Evolutionary conservation across 2,888 invertebrate genomes (phyloP).

Genomic region (Caenorhabditis sulstoni): DNA sequence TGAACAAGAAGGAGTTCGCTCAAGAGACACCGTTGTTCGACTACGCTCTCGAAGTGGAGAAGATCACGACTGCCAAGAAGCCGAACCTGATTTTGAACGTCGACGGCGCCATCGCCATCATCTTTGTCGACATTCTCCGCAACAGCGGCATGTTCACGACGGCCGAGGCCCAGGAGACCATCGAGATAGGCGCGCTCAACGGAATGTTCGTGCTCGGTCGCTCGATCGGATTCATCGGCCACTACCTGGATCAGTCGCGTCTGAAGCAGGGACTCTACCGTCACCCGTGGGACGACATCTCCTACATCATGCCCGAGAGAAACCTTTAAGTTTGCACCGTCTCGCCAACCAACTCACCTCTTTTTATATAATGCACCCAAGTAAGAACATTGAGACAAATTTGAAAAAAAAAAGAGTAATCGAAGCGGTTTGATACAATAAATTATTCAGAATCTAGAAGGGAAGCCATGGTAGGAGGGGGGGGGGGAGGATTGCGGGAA

Average conservation of each 20-base stretch:
- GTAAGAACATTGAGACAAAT: slow-evolving; percentile 16
- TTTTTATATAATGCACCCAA: slow-evolving; percentile 24
- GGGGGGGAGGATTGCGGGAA: slow-evolving; percentile 18
- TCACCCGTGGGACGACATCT: slow-evolving; percentile 99
- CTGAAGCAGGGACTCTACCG: slow-evolving; percentile 98
- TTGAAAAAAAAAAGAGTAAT: slow-evolving; percentile 1
- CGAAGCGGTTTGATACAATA: slow-evolving; percentile 15
- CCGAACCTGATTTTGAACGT: slow-evolving; percentile 99
- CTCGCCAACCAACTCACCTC: neutral
- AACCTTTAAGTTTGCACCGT: slow-evolving; percentile 38
- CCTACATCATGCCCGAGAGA: slow-evolving; percentile 88
- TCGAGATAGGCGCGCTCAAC: slow-evolving; percentile 97
- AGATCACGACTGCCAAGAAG: slow-evolving; percentile 98
- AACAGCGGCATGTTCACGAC: slow-evolving; percentile 84
- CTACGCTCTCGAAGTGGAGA: slow-evolving; percentile 97
- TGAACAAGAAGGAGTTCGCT: slow-evolving; percentile 87
- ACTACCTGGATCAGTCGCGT: slow-evolving; percentile 97
- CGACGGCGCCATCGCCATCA: slow-evolving; percentile 97
- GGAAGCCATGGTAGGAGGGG: neutral
- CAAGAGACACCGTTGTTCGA: slow-evolving; percentile 95
- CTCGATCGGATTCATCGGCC: slow-evolving; percentile 97
- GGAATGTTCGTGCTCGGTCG: slow-evolving; percentile 97
- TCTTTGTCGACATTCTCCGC: slow-evolving; percentile 95
- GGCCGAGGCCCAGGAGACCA: slow-evolving; percentile 97
- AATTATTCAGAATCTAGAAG: slow-evolving; percentile 8